Base-by-base conservation (phyloP, 1,140 invertebrate genomes). In the silkworm (Bombyx mori) region DNA sequence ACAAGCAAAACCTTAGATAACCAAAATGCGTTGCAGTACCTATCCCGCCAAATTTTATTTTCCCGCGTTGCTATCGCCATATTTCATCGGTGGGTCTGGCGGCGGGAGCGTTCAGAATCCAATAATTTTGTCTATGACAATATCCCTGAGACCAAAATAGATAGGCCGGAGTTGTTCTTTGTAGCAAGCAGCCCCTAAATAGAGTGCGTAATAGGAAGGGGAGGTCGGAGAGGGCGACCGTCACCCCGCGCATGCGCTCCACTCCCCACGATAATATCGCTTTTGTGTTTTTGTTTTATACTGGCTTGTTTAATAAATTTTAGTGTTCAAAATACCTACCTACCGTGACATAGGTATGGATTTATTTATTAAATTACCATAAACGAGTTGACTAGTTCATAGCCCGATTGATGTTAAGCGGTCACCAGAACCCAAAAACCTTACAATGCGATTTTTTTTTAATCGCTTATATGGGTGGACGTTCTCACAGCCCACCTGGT, bases 91-190 rank as follows among this genome's bases (percentile, higher is more conserved):
- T 18, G 12, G 49, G 22, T 8, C 52, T 56, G 12, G 12, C 12
- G 45, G 58, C 44, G 58, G 59, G 50, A 61, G 61, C 63, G 68
- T 64, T 73, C 65, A 70, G 70, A 75, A 77, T 71, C 67, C 66
- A 77, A 77, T 76, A 77, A 77, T 59, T 74, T 81, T 71, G 68
- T 69, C 72, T 77, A 75, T 75, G 78, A 75, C 69, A 78, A 79
- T 80, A 82, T 84, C 75, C 79, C 68, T 63, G 67, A 74, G 73
- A 82, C 78, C 77, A 84, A 86, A 86, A 86, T 86, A 86, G 82
- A 86, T 82, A 79, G 75, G 71, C 66, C 71, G 58, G 68, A 85
- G 73, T 81, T 74, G 77, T 79, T 81, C 78, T 79, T 79, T 80
- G 82, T 82, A 79, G 12, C 12, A 18, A 18, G 69, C 77, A 73